These are phyloP conservation scores for cattle (Bos taurus) DNA, from an alignment of 2,113 vertebrate species.

Conservation along the genomic window ARS-UCD2.0 NC_037348.1:44931001-44931500, in stretches of 20 bases:
- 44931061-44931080: neutral
- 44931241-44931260: neutral
- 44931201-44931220: neutral
- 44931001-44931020: neutral
- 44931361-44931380: fast-evolving
- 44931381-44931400: neutral
- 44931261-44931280: neutral
- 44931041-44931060: neutral
- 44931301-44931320: neutral
- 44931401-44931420: neutral
- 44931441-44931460: neutral
- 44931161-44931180: neutral
- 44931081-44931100: neutral
- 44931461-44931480: neutral
- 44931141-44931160: neutral
- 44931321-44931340: neutral
- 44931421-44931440: neutral
- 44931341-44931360: neutral
- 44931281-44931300: neutral
- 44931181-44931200: neutral
- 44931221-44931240: neutral
- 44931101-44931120: neutral
- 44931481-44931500: neutral
- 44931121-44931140: neutral
- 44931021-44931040: neutral